Evolutionary conservation across 2,888 invertebrate species (phyloP), one percentile per base, ranked within the genome.

Genomic region (Dolomedes plantarius): DNA sequence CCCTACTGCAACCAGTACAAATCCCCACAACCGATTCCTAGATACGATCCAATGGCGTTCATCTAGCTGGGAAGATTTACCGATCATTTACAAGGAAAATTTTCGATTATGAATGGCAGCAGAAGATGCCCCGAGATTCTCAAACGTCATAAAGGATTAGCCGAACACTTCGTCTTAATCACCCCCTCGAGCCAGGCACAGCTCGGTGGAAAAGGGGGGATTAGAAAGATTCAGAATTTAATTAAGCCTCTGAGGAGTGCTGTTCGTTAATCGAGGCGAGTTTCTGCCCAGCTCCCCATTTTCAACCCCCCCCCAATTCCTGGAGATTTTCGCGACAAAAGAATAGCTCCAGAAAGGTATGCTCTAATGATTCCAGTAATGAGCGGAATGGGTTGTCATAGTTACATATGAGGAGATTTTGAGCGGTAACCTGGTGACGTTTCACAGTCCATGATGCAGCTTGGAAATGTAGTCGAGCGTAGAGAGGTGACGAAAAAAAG

Each of bases 61-160:
- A 36, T 36, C 36, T 36, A 36, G 9, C n/a, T 5, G 9, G 36
- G 46, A 46, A 16, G 46, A 13, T 56, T 2, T 3, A 3, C 6
- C 23, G 23, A 56, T 56, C 19, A 56, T 23, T 56, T 56, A 23
- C 56, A 56, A 19, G 13, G 56, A 23, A 23, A 56, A 56, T 56
- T 23, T 16, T 56, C 56, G 2, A 23, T 23, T 11, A 2, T 23
- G 23, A 56, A 56, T 23, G 23, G 56, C 56, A 56, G 2, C 46
- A 46, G 3, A 56, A 1, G 56, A 56, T 2, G 56, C 5, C 23
- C 23, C 19, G 13, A 19, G 56, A 23, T 23, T 56, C 56, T 56
- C 3, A 56, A 56, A 56, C 56, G 56, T 56, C 56, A 56, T 56
- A 56, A 56, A 56, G 56, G 56, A 56, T 56, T 56, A 56, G 56